Percentiles rank a stretch among this genome's conserved stretches.
Evolutionary conservation across 2,797 vertebrate genomes (phyloP).

Genomic region (Clarias laeviceps): DNA sequence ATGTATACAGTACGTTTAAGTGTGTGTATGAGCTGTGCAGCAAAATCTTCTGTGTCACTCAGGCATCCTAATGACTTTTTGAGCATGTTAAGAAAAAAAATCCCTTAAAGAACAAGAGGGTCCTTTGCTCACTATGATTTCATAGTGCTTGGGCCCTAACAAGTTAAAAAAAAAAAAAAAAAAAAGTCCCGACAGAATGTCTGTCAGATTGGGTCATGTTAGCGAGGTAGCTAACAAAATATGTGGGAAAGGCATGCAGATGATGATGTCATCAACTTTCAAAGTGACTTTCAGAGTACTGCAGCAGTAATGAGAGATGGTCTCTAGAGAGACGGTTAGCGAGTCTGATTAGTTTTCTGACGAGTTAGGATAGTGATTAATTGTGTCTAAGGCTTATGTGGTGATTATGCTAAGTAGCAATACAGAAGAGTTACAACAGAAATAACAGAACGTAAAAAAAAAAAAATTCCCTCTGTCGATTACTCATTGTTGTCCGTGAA

Average conservation of each 20-base stretch:
- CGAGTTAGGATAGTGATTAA: neutral
- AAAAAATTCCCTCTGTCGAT: neutral
- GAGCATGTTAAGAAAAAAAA: no score
- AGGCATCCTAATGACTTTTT: no score
- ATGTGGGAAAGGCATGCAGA: neutral
- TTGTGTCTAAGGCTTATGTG: neutral
- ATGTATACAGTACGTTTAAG: no score
- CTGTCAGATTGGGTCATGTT: neutral
- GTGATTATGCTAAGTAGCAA: neutral
- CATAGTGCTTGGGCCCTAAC: no score
- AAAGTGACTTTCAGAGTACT: neutral
- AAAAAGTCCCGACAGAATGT: neutral
- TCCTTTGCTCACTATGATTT: no score
- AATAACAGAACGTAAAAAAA: neutral
- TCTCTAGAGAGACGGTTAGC: no score
- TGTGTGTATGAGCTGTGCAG: no score
- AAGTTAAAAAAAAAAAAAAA: no score
- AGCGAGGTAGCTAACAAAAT: neutral
- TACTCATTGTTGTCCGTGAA: neutral
- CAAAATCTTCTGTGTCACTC: no score
- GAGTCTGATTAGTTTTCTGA: neutral
- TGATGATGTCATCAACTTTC: neutral
- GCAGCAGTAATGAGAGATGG: neutral
- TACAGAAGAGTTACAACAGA: neutral
- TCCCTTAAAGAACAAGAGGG: no score